A percentile compares a stretch with the other conserved stretches of the same genome.
phyloP scores from a whole-genome alignment of 2,888 invertebrate species.

The Dynastes grantii region DNA sequence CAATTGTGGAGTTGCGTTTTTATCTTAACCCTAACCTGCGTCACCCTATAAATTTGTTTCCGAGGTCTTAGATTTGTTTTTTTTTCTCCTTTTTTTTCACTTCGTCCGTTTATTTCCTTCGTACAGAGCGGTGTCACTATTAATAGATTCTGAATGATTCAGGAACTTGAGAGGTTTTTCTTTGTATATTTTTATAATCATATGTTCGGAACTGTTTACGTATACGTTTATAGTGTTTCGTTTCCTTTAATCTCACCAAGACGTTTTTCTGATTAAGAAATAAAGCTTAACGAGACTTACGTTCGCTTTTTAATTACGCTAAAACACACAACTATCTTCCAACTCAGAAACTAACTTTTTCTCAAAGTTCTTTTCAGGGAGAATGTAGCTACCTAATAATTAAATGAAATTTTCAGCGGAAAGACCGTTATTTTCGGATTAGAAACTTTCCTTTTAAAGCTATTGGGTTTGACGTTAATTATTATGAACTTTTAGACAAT shows the following conservation, averaged over 20 bases:
- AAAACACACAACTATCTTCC: slow-evolving; percentile 18
- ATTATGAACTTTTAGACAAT: slow-evolving; percentile 2
- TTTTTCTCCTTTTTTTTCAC: slow-evolving; percentile 37
- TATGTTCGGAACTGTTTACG: slow-evolving; percentile 23
- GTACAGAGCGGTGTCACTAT: slow-evolving; percentile 20
- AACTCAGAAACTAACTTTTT: slow-evolving; percentile 1
- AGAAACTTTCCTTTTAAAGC: slow-evolving; percentile 28
- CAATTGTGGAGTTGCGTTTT: slow-evolving; percentile 53
- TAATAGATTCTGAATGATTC: slow-evolving; percentile 39
- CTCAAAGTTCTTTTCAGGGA: not conserved
- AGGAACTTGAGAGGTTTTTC: slow-evolving; percentile 21
- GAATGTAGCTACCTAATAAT: not conserved
- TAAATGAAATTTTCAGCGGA: slow-evolving; percentile 6
- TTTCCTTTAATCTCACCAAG: not conserved
- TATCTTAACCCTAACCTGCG: slow-evolving; percentile 58
- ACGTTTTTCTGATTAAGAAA: not conserved
- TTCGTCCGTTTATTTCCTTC: slow-evolving; percentile 32
- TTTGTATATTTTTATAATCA: slow-evolving; percentile 38
- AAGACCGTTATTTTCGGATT: slow-evolving; percentile 6
- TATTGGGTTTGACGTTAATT: slow-evolving; percentile 1
- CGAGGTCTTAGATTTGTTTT: slow-evolving; percentile 43
- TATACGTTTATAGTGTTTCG: not conserved
- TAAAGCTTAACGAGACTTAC: not conserved
- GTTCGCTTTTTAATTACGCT: slow-evolving; percentile 15
- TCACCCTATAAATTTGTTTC: slow-evolving; percentile 57